phyloP scores from a whole-genome alignment of 2,888 invertebrate genomes.

The Caenorhabditis sp. region DNA sequence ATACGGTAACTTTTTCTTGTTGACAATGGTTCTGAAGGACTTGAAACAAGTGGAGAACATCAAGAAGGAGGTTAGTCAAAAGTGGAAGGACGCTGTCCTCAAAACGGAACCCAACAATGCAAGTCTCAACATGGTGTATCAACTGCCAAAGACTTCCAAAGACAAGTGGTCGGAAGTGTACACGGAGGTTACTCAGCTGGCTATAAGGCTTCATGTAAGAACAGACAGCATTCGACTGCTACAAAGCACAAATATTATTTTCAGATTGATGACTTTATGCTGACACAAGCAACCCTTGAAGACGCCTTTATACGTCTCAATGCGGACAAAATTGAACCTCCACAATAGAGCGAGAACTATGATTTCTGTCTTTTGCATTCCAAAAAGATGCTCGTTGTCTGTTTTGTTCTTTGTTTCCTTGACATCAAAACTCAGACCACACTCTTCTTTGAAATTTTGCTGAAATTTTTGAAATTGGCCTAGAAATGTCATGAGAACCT shows the following conservation, averaged over 20 bases:
- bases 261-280: conserved; percentile 39
- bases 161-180: conserved; percentile 45
- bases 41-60: conserved; percentile 11
- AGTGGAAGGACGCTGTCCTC: conserved; percentile 28
- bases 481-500: conserved; percentile 53
- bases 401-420: neutral
- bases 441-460: too few relatives aligned
- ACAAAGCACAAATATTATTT: too few relatives aligned
- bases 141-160: conserved; percentile 10
- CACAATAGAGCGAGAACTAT: too few relatives aligned
- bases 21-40: neutral
- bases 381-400: too few relatives aligned
- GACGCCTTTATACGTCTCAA: conserved; percentile 45
- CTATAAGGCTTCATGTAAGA: too few relatives aligned
- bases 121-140: conserved; percentile 33
- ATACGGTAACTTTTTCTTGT: conserved; percentile 36
- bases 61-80: conserved; percentile 1
- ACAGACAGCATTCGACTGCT: too few relatives aligned
- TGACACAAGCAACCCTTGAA: conserved; percentile 38
- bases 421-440: conserved; percentile 46
- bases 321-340: too few relatives aligned
- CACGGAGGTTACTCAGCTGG: conserved; percentile 18
- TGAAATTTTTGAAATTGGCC: too few relatives aligned
- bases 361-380: neutral
- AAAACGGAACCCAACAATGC: conserved; percentile 29